phyloP scores from a whole-genome alignment of 2,113 vertebrate species.

The Hipposideros armiger region DNA sequence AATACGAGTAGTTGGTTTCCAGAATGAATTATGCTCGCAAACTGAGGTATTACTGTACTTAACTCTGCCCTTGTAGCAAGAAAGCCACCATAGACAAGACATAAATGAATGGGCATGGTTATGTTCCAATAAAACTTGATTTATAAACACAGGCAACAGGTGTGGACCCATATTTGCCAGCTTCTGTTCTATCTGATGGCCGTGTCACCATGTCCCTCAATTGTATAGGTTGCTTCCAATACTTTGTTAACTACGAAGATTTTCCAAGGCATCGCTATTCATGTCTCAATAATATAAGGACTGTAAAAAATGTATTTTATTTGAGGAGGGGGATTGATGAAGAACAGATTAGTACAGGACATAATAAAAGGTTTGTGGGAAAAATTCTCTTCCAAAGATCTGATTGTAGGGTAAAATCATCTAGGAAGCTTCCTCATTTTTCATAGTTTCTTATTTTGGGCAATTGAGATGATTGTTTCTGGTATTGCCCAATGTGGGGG shows the following conservation, averaged over 20 bases:
- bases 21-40: too few species aligned
- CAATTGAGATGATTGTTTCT: not conserved
- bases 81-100: not conserved
- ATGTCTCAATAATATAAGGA: not conserved
- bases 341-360: not conserved
- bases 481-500: not conserved
- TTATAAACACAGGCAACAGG: not conserved
- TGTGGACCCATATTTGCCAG: not conserved
- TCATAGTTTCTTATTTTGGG: too few species aligned
- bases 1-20: too few species aligned
- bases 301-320: not conserved
- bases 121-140: constrained; percentile 13
- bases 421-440: not conserved
- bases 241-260: not conserved
- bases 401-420: not conserved
- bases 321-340: not conserved
- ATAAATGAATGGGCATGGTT: not conserved
- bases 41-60: not conserved
- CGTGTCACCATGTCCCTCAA: not conserved
- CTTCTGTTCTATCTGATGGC: not conserved
- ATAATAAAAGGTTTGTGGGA: not conserved
- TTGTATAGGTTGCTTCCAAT: not conserved
- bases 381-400: not conserved
- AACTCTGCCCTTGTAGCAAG: not conserved
- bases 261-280: not conserved